Evolutionary conservation across 2,113 vertebrate genomes (phyloP).

Genomic region (Egretta garzetta): DNA sequence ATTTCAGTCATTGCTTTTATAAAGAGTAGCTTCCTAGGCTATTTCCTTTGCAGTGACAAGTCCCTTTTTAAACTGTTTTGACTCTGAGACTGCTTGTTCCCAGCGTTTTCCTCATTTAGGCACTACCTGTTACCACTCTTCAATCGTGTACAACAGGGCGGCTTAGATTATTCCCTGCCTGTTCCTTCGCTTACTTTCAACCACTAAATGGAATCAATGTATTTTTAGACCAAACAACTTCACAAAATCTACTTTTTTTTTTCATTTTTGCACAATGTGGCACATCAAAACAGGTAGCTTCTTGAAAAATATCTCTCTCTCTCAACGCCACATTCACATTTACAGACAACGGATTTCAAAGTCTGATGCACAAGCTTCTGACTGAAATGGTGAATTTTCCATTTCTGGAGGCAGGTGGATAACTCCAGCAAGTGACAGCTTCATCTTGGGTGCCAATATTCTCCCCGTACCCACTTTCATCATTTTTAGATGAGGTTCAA

Average conservation of each 20-base stretch:
- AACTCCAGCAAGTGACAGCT: conserved; percentile 54
- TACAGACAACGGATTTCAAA: not conserved
- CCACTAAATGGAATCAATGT: not conserved
- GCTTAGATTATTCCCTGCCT: not conserved
- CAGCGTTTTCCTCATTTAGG: not conserved
- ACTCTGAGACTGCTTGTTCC: not conserved
- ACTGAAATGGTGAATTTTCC: not conserved
- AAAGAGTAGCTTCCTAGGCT: not conserved
- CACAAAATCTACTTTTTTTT: not conserved
- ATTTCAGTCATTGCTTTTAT: not conserved
- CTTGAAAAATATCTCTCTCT: not conserved
- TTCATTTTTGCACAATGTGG: not conserved
- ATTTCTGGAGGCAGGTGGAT: conserved; percentile 42
- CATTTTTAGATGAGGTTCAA: conserved; percentile 56
- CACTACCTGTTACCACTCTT: not conserved
- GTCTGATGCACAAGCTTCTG: not conserved
- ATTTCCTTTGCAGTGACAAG: not conserved
- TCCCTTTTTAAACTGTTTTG: not conserved
- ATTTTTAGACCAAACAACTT: not conserved
- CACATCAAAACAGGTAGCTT: not conserved
- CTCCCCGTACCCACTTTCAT: conserved; percentile 34
- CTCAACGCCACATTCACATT: not conserved
- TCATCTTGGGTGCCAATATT: conserved; percentile 61
- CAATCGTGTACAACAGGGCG: not conserved
- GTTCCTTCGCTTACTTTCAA: not conserved